Base-by-base conservation (phyloP, 2,888 invertebrate genomes). In the Branchellion lobata region DNA sequence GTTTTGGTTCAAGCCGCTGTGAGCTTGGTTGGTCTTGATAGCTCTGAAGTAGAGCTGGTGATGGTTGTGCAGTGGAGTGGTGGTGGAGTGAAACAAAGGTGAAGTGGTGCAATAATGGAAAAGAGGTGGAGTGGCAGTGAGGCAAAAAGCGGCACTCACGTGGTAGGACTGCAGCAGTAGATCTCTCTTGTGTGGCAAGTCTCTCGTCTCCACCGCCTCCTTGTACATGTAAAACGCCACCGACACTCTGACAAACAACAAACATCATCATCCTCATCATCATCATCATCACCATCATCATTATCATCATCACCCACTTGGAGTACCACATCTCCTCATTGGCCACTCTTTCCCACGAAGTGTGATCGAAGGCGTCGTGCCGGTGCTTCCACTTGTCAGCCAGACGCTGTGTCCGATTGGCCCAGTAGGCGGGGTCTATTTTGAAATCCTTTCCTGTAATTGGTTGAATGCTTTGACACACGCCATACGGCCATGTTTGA, bases 271-370 rank as follows among this genome's bases (percentile, higher is more conserved):
- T n/a, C n/a, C n/a, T n/a, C n/a, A n/a, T n/a, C n/a, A n/a, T n/a
- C n/a, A n/a, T n/a, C n/a, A n/a, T n/a, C n/a, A n/a, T n/a, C n/a
- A n/a, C n/a, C n/a, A n/a, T n/a, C n/a, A n/a, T n/a, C 27, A 78
- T 1, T 1, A 1, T 29, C 14, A 33, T 21, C 18, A 75, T 11
- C 1, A 83, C 85, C 84, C 83, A 86, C 86, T 85, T 86, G 0
- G 86, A 86, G 82, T 85, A 83, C 86, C 86, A 86, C 85, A 86
- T 86, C 82, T 86, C 86, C 81, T 85, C 84, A 69, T 85, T 85
- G 14, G 86, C 86, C 3, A 86, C 85, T 79, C 84, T 83, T 79
- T 86, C 86, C 87, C 87, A 87, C 0, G 86, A 84, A 33, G 84
- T 85, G 5, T 81, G 82, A 57, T 83, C 83, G 82, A 84, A 84